Base-by-base conservation (phyloP, 2,888 invertebrate species). In the Asteroscopus sphinx region DNA sequence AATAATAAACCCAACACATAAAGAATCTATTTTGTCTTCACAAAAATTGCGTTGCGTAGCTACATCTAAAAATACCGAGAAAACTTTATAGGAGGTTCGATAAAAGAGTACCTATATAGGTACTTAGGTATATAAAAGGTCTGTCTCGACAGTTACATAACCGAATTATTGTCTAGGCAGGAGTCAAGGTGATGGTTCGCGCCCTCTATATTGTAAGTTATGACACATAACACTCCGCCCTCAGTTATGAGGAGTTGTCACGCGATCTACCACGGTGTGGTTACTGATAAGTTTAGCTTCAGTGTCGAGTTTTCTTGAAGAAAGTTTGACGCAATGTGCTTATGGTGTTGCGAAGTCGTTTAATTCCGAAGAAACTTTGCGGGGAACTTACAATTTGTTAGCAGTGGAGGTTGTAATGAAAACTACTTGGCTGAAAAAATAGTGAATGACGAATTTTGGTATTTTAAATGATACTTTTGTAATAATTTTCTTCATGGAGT, bases 161-260 rank as follows among this genome's bases (percentile, higher is more conserved):
- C 28, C 44, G 36, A 60, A 46, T 48, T 46, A 58, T 56, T 60
- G 48, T 40, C 35, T 56, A 26, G 39, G 32, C 7, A 59, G 56
- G 49, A 65, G 68, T 76, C 77, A 76, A 77, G 77, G 73, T 70
- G 76, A 74, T 58, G 39, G 61, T 71, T 71, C 52, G 30, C 71
- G 63, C 61, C 58, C 47, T 47, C 33, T 54, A 51, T n/a, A n/a
- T n/a, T n/a, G 44, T 61, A 65, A 60, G 68, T 44, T 46, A 46
- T 39, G 42, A 35, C 52, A 63, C 30, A 65, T 41, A 68, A 47
- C 68, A 62, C 60, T 71, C 11, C 17, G 48, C 30, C 44, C 48
- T 57, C 46, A 21, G 16, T 66, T 77, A 79, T 56, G 47, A 39
- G 30, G 6, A 37, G 11, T 56, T 49, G 53, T 59, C 79, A 79